phyloP scores from a whole-genome alignment of 35 echinoderm and acorn worm species.

The Lytechinus variegatus region DNA sequence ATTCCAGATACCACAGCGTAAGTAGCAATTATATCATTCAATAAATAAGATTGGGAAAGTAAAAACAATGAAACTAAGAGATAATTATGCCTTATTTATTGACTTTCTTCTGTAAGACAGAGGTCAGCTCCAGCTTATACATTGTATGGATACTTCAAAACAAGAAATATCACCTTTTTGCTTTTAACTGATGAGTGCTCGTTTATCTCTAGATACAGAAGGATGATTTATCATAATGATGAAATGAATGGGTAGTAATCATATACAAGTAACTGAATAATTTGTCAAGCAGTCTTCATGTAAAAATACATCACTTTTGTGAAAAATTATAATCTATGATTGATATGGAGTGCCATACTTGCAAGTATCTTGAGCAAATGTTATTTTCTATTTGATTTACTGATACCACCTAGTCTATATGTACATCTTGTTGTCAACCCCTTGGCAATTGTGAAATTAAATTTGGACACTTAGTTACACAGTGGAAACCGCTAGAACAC shows the following conservation, averaged over 20 bases:
- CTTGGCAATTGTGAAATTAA: background rate
- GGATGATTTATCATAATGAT: no score
- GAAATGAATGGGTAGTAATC: no score
- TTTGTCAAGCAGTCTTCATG: background rate
- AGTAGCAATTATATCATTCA: background rate
- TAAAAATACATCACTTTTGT: background rate
- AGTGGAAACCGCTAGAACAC: background rate
- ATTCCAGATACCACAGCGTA: conserved; percentile 53
- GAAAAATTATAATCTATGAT: background rate
- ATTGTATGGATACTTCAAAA: no score
- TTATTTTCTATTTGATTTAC: background rate
- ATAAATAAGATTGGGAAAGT: background rate
- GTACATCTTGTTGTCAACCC: background rate
- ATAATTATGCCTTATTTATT: no score
- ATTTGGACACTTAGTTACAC: background rate
- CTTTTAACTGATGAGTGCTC: no score
- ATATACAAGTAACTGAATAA: no score
- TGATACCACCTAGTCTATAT: background rate
- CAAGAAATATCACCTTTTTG: no score
- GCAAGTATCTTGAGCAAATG: background rate
- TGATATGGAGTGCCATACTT: background rate
- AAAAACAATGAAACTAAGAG: no score
- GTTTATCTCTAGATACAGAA: no score
- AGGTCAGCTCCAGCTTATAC: no score
- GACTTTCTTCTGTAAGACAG: no score